Evolutionary conservation across 37 sponge, comb jelly and placozoan genomes (phyloP).

Genomic region (Axinella damicornis): DNA sequence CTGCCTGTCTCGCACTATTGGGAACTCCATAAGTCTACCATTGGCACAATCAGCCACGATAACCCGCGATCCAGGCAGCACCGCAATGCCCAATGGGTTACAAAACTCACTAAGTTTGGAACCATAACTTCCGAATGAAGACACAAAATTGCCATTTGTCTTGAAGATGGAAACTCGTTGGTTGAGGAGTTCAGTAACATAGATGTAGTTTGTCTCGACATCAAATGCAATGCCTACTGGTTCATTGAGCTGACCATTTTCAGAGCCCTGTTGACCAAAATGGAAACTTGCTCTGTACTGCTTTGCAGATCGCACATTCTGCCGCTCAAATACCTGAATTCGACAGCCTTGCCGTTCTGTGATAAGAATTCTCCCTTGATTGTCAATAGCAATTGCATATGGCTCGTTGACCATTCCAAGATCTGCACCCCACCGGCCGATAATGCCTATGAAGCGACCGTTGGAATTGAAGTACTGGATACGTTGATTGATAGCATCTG

Average conservation of each 20-base stretch:
- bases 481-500: conserved; percentile 20
- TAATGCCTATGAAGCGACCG: background rate
- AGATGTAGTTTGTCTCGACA: background rate
- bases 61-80: background rate
- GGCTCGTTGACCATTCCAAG: background rate
- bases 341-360: background rate
- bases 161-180: conserved; percentile 10
- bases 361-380: conserved; percentile 1
- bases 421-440: background rate
- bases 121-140: background rate
- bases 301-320: background rate
- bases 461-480: conserved; percentile 22
- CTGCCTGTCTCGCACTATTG: background rate
- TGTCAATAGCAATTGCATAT: conserved; percentile 8
- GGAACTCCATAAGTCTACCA: background rate
- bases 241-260: background rate
- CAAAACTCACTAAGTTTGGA: background rate
- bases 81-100: background rate
- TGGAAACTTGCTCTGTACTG: background rate
- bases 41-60: conserved; percentile 11
- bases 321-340: conserved; percentile 21
- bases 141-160: background rate
- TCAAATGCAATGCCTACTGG: conserved; percentile 26
- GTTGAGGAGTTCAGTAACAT: conserved; percentile 7
- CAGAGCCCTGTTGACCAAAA: background rate